phyloP scores from a whole-genome alignment of 2,888 invertebrate genomes.

The Candidula unifasciata region DNA sequence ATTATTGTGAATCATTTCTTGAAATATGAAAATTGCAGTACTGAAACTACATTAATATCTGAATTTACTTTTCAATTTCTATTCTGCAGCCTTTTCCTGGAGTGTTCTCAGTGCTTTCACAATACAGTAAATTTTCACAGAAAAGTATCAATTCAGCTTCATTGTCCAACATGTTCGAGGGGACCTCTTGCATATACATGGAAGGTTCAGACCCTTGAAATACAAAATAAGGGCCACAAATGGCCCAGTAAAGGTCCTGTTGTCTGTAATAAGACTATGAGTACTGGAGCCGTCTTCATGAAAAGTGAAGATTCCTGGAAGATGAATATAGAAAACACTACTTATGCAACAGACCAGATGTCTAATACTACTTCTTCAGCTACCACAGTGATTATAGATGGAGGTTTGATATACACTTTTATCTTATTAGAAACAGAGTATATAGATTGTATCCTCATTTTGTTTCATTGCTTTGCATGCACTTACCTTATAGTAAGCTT shows the following conservation, averaged over 20 bases:
- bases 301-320: no score
- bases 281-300: constrained; percentile 54
- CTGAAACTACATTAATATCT: background rate
- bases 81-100: constrained; percentile 62
- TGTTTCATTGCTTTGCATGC: no score
- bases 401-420: background rate
- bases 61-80: background rate
- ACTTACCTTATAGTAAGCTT: no score
- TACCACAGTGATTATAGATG: background rate
- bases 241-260: constrained; percentile 39
- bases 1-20: no score
- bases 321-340: background rate
- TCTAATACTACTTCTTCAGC: background rate
- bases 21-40: no score
- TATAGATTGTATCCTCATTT: background rate
- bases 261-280: constrained; percentile 63
- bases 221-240: constrained; percentile 29
- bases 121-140: constrained; percentile 66
- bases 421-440: background rate
- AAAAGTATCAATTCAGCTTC: constrained; percentile 64
- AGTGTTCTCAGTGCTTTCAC: constrained; percentile 63
- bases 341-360: background rate
- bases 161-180: constrained; percentile 58
- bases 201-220: constrained; percentile 53
- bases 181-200: constrained; percentile 61